Evolutionary conservation across 2,888 invertebrate species (phyloP), one percentile per base, ranked within the genome.

Genomic region (Dilophus febrilis): DNA sequence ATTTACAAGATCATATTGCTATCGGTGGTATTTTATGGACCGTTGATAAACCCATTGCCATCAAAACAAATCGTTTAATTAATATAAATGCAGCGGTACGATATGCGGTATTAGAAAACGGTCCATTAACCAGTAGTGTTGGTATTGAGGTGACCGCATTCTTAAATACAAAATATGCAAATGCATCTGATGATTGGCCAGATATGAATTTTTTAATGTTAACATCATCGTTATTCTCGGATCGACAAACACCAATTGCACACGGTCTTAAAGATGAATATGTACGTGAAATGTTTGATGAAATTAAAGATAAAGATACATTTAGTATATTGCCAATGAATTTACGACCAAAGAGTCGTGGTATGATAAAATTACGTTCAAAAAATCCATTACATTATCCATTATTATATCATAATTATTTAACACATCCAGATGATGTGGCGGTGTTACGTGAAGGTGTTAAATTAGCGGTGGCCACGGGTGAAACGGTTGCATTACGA

Each of bases 141-240:
- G 90, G 87, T 0, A 65, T 91, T 42, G 91, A 91, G 61, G 81
- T 84, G 0, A 82, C 86, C 0, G 87, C 80, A 1, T 91, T 91
- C 55, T 80, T 90, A 40, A 77, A 79, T 19, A 87, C 88, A 1
- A 88, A 87, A 60, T 88, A 86, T 54, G 85, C 84, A 0, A 90
- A 88, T 54, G 68, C 75, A 40, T 71, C 77, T 1, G 83, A 87
- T 40, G 88, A 90, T 55, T 88, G 86, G 84, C 88, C 90, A 0
- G 90, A 90, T 53, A 85, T 90, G 44, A 85, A 87, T 54, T 85
- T 87, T 52, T 88, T 88, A 83, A 65, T 88, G 61, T 81, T 85
- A 1, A 81, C 85, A 19, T 74, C 81, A 1, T 80, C 82, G 0
- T 81, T 83, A 0, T 77, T 74, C 37, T 83, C 85, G 1, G 87